These are phyloP conservation scores for Beris chalybata DNA, from an alignment of 2,888 invertebrate species.

Conservation along the genomic window DNA sequence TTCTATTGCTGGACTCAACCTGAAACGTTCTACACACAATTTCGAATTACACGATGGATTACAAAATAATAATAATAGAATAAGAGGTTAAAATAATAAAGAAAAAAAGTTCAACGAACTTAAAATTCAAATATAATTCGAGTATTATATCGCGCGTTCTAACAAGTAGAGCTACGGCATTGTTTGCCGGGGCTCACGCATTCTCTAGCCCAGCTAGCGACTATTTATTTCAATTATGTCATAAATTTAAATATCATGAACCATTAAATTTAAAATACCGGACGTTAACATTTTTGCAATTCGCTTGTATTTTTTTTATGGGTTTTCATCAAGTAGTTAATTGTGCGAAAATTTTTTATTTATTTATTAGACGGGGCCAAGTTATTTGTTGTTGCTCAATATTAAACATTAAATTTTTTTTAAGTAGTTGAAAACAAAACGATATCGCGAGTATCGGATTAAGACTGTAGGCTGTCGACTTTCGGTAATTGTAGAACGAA, in stretches of 20 bases:
- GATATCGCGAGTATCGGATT: background rate
- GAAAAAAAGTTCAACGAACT: too few species aligned
- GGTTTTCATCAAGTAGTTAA: background rate
- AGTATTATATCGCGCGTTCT: too few species aligned
- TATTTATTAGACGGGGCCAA: too few species aligned
- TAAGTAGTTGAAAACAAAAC: too few species aligned
- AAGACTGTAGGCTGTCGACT: background rate
- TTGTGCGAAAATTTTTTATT: background rate
- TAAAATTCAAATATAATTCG: too few species aligned
- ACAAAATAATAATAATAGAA: too few species aligned
- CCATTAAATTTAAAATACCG: slow-evolving; percentile 22
- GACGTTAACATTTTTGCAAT: slow-evolving; percentile 17
- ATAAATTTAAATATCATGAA: slow-evolving; percentile 25
- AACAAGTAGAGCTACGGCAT: too few species aligned
- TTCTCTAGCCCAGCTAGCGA: background rate
- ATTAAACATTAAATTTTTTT: background rate
- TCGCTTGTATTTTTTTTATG: background rate
- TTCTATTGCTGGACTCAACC: too few species aligned
- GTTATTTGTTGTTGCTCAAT: too few species aligned
- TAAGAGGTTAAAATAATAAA: too few species aligned
- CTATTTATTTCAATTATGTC: slow-evolving; percentile 25
- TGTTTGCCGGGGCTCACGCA: background rate
- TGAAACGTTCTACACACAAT: too few species aligned
- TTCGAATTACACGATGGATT: too few species aligned
- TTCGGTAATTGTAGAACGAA: background rate